These are phyloP conservation scores for Solenopsis invicta DNA, from an alignment of 1,140 invertebrate species.

Conservation along the genomic window DNA sequence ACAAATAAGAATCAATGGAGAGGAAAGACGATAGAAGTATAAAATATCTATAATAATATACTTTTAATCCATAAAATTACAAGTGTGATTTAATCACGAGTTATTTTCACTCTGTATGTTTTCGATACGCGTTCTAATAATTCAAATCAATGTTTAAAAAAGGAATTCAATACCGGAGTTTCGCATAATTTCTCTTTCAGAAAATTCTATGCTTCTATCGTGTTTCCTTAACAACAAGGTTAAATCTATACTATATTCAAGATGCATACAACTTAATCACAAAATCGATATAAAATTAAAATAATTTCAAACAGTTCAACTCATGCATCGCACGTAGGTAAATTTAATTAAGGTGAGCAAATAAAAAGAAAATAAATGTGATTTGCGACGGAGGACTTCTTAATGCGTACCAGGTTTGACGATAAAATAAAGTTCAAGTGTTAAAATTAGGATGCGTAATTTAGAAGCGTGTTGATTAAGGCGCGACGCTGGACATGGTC, in stretches of 20 bases:
- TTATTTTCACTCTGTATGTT: background rate
- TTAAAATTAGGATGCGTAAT: background rate
- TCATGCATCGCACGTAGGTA: background rate
- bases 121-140: background rate
- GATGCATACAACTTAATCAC: background rate
- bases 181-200: background rate
- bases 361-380: background rate
- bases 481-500: background rate
- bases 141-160: too few relatives aligned
- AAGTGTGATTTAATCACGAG: background rate
- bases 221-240: background rate
- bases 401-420: background rate
- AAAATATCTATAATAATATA: conserved; percentile 3
- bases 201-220: background rate
- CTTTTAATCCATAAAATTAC: background rate
- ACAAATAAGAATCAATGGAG: conserved; percentile 26
- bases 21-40: conserved; percentile 19
- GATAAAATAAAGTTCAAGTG: background rate
- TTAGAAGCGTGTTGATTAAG: background rate
- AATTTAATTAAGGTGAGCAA: background rate
- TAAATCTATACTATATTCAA: background rate
- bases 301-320: background rate
- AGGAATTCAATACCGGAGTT: background rate
- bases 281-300: background rate
- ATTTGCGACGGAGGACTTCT: background rate